A percentile compares a stretch with the other conserved stretches of the same genome.
Conservation (phyloP, 1,140 invertebrate genomes). For the Drosophila watanabei region DNA sequence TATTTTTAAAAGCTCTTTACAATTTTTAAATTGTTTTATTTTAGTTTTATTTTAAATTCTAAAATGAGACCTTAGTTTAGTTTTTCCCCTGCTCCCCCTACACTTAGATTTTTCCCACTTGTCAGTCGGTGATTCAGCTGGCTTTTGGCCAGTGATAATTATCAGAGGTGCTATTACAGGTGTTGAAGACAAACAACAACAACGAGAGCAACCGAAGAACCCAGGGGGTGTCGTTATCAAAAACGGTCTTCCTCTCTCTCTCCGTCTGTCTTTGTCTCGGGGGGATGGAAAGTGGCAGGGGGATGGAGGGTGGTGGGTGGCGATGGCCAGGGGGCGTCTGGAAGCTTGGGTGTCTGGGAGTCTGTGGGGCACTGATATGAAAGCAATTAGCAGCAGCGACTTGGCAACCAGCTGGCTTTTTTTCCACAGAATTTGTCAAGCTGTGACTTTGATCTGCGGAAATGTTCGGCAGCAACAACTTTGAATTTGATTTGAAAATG, state of each 20-base stretch:
- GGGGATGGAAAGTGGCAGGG: slow-evolving; percentile 11
- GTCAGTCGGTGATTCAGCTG: slow-evolving; percentile 40
- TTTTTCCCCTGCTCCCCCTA: background rate
- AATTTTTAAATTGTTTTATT: background rate
- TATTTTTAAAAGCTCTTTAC: background rate
- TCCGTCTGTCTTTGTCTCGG: background rate
- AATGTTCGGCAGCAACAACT: slow-evolving; percentile 78
- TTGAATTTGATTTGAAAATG: slow-evolving; percentile 81
- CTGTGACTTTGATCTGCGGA: slow-evolving; percentile 84
- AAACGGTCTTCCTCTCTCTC: slow-evolving; percentile 15
- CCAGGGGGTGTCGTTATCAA: slow-evolving; percentile 71
- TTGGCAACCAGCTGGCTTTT: slow-evolving; percentile 59
- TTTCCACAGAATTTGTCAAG: slow-evolving; percentile 80
- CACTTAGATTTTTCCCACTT: background rate
- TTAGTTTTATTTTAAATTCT: background rate
- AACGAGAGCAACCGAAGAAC: slow-evolving; percentile 13
- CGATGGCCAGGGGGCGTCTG: slow-evolving; percentile 7
- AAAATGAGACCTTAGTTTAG: background rate
- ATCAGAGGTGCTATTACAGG: slow-evolving; percentile 54
- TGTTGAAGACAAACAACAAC: slow-evolving; percentile 63
- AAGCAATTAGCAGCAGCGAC: slow-evolving; percentile 76
- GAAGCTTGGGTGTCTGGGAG: slow-evolving; percentile 16
- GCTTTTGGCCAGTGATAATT: slow-evolving; percentile 58
- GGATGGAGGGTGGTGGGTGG: background rate
- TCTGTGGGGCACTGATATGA: slow-evolving; percentile 66